A percentile compares a stretch with the other conserved stretches of the same genome.
Evolutionary conservation across 2,888 invertebrate genomes (phyloP).

Genomic region (Andrena praecox): DNA sequence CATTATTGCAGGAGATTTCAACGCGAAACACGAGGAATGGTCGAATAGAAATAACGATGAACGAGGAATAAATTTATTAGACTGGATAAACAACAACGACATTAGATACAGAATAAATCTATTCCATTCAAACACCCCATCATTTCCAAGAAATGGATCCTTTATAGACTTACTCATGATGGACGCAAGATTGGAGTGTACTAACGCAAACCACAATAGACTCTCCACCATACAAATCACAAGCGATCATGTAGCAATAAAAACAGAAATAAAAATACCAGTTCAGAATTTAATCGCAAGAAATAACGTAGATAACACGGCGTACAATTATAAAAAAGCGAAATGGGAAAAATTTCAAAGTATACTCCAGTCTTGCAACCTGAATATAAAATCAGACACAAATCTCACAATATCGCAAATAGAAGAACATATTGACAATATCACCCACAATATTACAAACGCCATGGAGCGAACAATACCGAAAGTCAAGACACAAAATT

Average conservation of each 20-base stretch:
- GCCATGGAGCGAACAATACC: background rate
- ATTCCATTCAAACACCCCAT: background rate
- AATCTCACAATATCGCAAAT: background rate
- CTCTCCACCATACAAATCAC: background rate
- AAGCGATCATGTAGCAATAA: constrained; percentile 7
- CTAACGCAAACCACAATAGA: background rate
- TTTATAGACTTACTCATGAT: constrained; percentile 1
- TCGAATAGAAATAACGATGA: background rate
- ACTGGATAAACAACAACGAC: constrained; percentile 6
- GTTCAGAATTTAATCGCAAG: background rate
- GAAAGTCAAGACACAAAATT: background rate
- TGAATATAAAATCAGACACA: background rate
- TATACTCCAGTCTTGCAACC: background rate
- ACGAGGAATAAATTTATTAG: background rate
- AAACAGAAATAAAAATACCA: background rate
- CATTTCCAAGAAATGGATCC: background rate
- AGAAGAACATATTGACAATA: background rate
- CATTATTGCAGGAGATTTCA: background rate
- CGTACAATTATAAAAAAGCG: background rate
- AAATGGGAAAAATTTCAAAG: background rate
- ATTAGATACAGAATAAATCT: constrained; percentile 1
- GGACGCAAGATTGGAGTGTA: background rate
- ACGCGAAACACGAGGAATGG: background rate
- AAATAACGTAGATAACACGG: background rate
- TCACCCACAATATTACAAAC: background rate